Evolutionary conservation across 2,113 vertebrate species (phyloP).

Genomic region (Edolisoma coerulescens): DNA sequence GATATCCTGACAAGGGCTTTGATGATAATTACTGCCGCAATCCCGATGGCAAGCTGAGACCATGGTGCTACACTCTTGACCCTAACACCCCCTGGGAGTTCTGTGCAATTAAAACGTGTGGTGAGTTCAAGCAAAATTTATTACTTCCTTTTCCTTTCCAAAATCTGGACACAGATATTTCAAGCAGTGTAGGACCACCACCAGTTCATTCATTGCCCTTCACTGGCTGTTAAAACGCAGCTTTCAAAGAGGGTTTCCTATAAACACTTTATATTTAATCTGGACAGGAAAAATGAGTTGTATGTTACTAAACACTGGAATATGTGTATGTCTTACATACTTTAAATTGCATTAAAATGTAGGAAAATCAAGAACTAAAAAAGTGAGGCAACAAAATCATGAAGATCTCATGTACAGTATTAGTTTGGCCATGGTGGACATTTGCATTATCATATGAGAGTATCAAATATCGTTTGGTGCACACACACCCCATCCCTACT

Average conservation of each 20-base stretch:
- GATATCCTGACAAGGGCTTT: slow-evolving; percentile 93
- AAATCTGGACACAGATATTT: slow-evolving; percentile 41
- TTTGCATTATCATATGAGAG: not conserved
- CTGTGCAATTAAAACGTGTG: slow-evolving; percentile 93
- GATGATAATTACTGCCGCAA: slow-evolving; percentile 99
- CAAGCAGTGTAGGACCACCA: slow-evolving; percentile 15
- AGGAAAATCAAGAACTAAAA: not conserved
- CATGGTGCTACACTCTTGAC: slow-evolving; percentile 97
- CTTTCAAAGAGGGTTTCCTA: not conserved
- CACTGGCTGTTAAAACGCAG: not conserved
- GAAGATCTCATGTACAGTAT: not conserved
- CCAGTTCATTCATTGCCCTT: slow-evolving; percentile 8
- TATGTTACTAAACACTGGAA: not conserved
- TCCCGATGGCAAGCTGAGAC: slow-evolving; percentile 90
- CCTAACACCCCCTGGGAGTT: slow-evolving; percentile 93
- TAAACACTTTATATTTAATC: not conserved
- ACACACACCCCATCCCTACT: not conserved
- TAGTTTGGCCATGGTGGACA: not conserved
- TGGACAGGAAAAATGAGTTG: not conserved
- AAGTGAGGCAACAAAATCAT: not conserved
- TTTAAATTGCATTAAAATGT: not conserved
- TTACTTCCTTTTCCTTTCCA: slow-evolving; percentile 76
- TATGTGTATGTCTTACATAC: rapidly evolving
- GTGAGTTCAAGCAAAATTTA: slow-evolving; percentile 84
- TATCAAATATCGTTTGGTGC: not conserved